Conservation (phyloP, 2,113 vertebrate species). For the Alosa alosa region DNA sequence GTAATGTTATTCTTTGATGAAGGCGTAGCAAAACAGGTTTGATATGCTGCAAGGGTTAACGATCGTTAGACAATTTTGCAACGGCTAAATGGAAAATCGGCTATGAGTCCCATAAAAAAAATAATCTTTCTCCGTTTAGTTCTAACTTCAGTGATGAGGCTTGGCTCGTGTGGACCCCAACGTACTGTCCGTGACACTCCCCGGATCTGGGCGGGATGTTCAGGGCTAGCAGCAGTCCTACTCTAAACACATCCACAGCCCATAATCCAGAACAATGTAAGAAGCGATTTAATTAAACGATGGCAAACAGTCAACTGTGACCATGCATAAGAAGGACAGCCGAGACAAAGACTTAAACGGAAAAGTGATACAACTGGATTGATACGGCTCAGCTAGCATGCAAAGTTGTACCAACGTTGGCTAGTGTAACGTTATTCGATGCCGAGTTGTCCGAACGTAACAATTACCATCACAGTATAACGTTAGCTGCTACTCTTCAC, state of each 20-base stretch:
- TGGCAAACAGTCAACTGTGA: background rate
- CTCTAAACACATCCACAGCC: background rate
- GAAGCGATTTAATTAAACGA: background rate
- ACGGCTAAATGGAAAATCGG: background rate
- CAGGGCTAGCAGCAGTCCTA: background rate
- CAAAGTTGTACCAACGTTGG: background rate
- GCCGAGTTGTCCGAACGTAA: background rate
- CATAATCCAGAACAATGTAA: background rate
- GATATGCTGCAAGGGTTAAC: background rate
- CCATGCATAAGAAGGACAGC: background rate
- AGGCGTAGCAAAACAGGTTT: background rate
- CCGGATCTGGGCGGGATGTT: constrained; percentile 50
- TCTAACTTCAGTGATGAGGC: background rate
- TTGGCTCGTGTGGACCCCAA: constrained; percentile 44
- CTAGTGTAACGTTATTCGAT: background rate
- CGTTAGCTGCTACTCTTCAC: background rate
- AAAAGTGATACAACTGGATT: background rate
- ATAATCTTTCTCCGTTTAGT: background rate
- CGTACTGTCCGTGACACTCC: constrained; percentile 66
- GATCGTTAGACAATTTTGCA: background rate
- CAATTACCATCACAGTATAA: background rate
- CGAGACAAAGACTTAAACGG: background rate
- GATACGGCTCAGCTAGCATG: background rate
- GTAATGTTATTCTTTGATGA: background rate
- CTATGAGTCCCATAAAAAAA: background rate